Evolutionary conservation across 2,888 invertebrate species (phyloP), one percentile per base, ranked within the genome.

Genomic region (Muschampia plurimacula): DNA sequence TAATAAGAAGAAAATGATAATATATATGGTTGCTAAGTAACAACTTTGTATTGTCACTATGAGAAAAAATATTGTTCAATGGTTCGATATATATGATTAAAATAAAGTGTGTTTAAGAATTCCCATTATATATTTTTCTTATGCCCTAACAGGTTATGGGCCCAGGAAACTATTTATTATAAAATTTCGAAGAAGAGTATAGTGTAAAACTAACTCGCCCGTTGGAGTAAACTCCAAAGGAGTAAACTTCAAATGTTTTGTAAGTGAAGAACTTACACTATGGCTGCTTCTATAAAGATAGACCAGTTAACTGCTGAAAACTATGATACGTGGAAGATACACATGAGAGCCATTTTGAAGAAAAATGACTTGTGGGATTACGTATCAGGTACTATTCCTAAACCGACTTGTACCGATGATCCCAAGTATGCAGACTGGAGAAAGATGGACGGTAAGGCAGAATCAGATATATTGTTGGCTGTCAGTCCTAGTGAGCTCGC

Each of bases 311-410:
- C 55, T 72, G 72, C 69, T 39, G 70, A 69, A 55, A 74, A 75
- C 57, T 74, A 72, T 60, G 75, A 77, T 75, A 77, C 77, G 15
- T 77, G 77, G 74, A 77, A 75, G 46, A 76, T 76, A 44, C 76
- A 77, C 10, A 77, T 75, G 73, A 63, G 75, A 73, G 77, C 77
- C 15, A 77, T 78, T 75, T 73, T 76, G 72, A 76, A 74, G 67
- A 66, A 78, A 77, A 75, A 77, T 74, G 72, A 76, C 44, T 73
- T 76, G 59, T 75, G 75, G 75, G 76, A 75, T 39, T 77, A 74
- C 73, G 77, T 75, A 69, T 71, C 74, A 7, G 75, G 73, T 60
- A n/a, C 36, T 39, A 15, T 72, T n/a, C 49, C 66, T 10, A 44
- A 59, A 2, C 65, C 64, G 28, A 28, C 39, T 12, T 22, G 57